These are phyloP conservation scores for Danaus plexippus DNA, from an alignment of 1,140 invertebrate species.

Conservation along the genomic window DNA sequence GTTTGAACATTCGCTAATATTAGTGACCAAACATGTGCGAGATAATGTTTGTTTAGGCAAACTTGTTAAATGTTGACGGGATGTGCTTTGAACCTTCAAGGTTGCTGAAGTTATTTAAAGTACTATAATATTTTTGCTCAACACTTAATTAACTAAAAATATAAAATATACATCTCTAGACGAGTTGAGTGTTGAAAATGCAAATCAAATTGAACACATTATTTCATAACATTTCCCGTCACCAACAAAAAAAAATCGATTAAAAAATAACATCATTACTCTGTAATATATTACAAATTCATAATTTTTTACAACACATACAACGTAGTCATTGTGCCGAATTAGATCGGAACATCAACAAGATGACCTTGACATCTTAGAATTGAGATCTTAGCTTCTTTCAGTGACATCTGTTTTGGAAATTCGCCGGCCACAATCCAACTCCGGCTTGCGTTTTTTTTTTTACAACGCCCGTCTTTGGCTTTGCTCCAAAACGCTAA, in stretches of 20 bases:
- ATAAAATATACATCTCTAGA: background rate
- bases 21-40: conserved; percentile 47
- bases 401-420: no score
- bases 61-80: conserved; percentile 59
- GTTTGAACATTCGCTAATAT: conserved; percentile 30
- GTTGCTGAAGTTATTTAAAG: conserved; percentile 45
- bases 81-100: conserved; percentile 65
- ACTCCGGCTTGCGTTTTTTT: conserved; percentile 46
- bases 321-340: no score
- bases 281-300: no score
- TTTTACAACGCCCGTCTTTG: conserved; percentile 55
- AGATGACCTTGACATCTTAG: no score
- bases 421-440: conserved; percentile 6
- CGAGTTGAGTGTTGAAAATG: no score
- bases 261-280: no score
- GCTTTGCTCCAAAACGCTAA: conserved; percentile 56
- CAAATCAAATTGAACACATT: no score
- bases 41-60: conserved; percentile 64
- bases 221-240: no score
- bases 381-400: no score
- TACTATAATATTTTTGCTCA: conserved; percentile 34
- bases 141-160: conserved; percentile 12
- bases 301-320: no score
- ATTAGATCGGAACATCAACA: no score
- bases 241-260: no score